A percentile compares a stretch with the other conserved stretches of the same genome.
Evolutionary conservation across 2,888 invertebrate genomes (phyloP).

Genomic region (Xylota sylvarum): DNA sequence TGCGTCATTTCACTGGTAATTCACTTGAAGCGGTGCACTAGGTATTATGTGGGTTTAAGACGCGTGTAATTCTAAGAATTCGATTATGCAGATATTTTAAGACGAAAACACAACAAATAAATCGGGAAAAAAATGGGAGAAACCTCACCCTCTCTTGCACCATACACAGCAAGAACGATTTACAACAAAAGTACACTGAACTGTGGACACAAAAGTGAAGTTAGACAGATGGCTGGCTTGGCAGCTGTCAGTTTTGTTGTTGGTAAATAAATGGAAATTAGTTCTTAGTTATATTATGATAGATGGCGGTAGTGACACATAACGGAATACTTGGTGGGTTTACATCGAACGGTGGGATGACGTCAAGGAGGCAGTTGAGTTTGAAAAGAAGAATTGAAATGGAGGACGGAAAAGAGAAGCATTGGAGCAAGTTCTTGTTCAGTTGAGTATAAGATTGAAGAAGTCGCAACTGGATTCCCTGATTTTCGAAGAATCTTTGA

Average conservation of each 20-base stretch:
- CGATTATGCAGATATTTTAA: slow-evolving; percentile 1
- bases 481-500: too few relatives aligned
- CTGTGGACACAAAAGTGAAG: slow-evolving; percentile 36
- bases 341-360: background rate
- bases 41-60: background rate
- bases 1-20: slow-evolving; percentile 67
- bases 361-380: background rate
- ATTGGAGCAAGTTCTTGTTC: too few relatives aligned
- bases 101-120: slow-evolving; percentile 64
- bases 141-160: slow-evolving; percentile 62
- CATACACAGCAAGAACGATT: slow-evolving; percentile 40
- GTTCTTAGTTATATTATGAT: background rate
- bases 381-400: background rate
- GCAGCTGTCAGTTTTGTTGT: slow-evolving; percentile 65
- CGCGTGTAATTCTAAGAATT: slow-evolving; percentile 42
- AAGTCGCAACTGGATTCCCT: too few relatives aligned
- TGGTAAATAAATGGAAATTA: slow-evolving; percentile 23
- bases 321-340: background rate
- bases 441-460: too few relatives aligned
- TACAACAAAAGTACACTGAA: slow-evolving; percentile 67
- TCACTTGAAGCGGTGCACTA: slow-evolving; percentile 1
- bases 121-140: slow-evolving; percentile 48
- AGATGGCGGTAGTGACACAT: slow-evolving; percentile 18
- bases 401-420: too few relatives aligned
- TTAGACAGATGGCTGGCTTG: slow-evolving; percentile 69